Conservation (phyloP, 2,888 invertebrate genomes). For the Galeopsomyia nigrocyanea region DNA sequence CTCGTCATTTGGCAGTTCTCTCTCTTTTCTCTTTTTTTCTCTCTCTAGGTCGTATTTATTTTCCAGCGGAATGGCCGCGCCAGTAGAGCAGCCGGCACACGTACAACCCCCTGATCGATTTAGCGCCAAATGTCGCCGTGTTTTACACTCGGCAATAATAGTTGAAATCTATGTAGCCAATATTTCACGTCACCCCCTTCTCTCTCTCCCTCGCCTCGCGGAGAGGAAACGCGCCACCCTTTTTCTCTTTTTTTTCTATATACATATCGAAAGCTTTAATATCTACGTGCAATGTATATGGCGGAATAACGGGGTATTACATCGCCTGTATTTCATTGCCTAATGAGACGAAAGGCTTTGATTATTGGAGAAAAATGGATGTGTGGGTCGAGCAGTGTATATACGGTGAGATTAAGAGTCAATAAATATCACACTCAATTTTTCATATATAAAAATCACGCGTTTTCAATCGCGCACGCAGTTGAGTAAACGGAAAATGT, state of each 20-base stretch:
- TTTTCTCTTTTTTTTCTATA: constrained; percentile 35
- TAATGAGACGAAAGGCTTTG: constrained; percentile 46
- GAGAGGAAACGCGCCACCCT: constrained; percentile 33
- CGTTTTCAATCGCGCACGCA: no score
- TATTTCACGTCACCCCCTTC: constrained; percentile 67
- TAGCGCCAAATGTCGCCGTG: constrained; percentile 69
- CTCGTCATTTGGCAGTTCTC: constrained; percentile 37
- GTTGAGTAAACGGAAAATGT: constrained; percentile 56
- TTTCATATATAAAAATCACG: no score
- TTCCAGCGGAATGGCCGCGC: constrained; percentile 48
- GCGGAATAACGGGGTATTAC: constrained; percentile 44
- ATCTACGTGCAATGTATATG: constrained; percentile 41
- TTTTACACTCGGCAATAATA: constrained; percentile 69
- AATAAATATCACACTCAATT: no score
- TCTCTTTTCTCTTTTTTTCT: constrained; percentile 6
- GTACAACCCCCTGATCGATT: constrained; percentile 63
- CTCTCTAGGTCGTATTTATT: constrained; percentile 52
- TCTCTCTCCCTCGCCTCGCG: constrained; percentile 29
- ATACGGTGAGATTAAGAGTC: no score
- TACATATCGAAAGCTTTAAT: constrained; percentile 48
- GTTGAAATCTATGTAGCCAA: constrained; percentile 69
- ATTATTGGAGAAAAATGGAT: neutral
- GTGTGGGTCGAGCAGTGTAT: no score
- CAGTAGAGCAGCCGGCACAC: constrained; percentile 48
- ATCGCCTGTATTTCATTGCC: constrained; percentile 53